phyloP scores from a whole-genome alignment of 2,888 invertebrate genomes.

The Xanthostigma xanthostigma region DNA sequence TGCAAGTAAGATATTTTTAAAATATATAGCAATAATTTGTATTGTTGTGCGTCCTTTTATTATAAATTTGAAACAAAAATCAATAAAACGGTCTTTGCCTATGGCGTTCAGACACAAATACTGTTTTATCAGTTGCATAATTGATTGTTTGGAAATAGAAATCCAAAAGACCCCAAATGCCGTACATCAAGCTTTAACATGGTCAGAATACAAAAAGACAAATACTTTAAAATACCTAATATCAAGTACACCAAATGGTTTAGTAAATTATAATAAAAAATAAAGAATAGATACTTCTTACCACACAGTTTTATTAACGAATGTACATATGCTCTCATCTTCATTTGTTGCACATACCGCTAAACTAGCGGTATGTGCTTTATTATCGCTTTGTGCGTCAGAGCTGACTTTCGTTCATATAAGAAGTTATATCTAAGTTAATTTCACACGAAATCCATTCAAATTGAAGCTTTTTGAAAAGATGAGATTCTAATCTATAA shows the following conservation, averaged over 20 bases:
- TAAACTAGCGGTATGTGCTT: no score
- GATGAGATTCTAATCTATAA: no score
- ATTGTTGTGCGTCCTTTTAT: conserved; percentile 8
- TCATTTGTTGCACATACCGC: no score
- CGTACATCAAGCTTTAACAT: conserved; percentile 19
- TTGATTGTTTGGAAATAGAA: conserved; percentile 24
- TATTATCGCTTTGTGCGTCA: no score
- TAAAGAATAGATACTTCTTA: no score
- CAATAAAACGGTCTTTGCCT: conserved; percentile 11
- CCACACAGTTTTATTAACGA: no score
- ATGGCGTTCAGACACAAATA: conserved; percentile 13
- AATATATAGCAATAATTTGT: conserved; percentile 6
- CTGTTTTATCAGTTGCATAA: conserved; percentile 19
- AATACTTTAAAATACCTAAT: conserved; percentile 17
- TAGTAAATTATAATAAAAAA: no score
- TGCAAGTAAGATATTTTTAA: conserved; percentile 10
- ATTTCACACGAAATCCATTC: no score
- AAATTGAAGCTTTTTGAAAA: no score
- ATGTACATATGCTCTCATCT: no score
- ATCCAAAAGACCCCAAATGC: conserved; percentile 22
- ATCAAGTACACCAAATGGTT: conserved; percentile 15
- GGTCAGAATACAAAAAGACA: conserved; percentile 21
- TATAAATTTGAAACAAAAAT: conserved; percentile 5
- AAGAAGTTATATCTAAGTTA: no score
- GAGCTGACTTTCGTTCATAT: no score